Evolutionary conservation across 2,888 invertebrate species (phyloP), one percentile per base, ranked within the genome.

Genomic region (Phytoseiulus persimilis): DNA sequence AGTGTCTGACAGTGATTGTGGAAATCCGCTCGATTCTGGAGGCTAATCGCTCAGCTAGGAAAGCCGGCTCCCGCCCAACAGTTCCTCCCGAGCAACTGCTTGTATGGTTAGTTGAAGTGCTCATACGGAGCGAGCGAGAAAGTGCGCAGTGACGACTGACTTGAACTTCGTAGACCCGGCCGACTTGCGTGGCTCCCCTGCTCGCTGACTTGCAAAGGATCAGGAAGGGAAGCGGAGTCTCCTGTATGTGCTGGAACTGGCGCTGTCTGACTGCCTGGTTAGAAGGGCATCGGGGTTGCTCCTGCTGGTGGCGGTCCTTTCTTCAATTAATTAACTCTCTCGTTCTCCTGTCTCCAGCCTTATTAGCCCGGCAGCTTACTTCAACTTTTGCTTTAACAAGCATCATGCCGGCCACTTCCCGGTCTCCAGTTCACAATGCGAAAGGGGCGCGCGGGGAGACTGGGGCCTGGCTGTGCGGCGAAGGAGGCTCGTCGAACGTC

Each of bases 341-440:
- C 65, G 65, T 65, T 65, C 65, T 65, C 65, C 65, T 65, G 65
- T 65, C 65, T 65, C 65, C 65, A 65, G 65, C 18, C 65, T 65
- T 65, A 65, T 65, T 65, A 65, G 65, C 65, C 65, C 18, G 65
- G 65, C 65, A 65, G 65, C 65, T 65, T 65, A 65, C 65, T 65
- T 65, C 65, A 65, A 65, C 65, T 65, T 65, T 65, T 65, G 65
- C 65, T 65, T 65, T 65, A 65, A 65, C 65, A 65, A 65, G 65
- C 65, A 65, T 65, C 65, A 65, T 65, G 65, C 65, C 65, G 65
- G 65, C 65, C 65, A 65, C 65, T 65, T 6, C 28, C 18, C 65
- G 65, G 65, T 65, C 65, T 6, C 65, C 23, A 65, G 65, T 65
- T 65, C 65, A 65, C 65, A 65, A 65, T 65, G 65, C 65, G 65